These are phyloP conservation scores for Neodiprion fabricii DNA, from an alignment of 1,140 invertebrate genomes.

Conservation along the genomic window DNA sequence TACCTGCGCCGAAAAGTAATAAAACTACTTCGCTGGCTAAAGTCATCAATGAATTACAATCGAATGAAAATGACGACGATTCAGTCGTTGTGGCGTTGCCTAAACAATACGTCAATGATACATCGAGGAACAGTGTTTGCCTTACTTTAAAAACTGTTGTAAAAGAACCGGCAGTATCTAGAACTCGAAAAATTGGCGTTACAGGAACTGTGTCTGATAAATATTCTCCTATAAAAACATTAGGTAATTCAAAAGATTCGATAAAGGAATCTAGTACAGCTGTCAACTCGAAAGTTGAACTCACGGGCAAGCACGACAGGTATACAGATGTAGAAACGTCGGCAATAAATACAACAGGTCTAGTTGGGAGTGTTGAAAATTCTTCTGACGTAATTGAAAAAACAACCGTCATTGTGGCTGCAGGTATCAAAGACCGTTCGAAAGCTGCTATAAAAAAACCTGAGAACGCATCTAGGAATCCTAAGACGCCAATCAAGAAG, in stretches of 20 bases:
- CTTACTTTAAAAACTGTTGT: conserved; percentile 45
- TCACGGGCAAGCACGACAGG: not conserved
- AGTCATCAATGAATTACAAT: conserved; percentile 18
- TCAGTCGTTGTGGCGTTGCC: conserved; percentile 46
- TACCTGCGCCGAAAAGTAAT: conserved; percentile 39
- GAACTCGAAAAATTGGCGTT: conserved; percentile 2
- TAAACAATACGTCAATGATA: conserved; percentile 49
- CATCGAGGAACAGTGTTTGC: conserved; percentile 51
- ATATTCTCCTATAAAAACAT: not conserved
- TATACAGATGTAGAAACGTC: not conserved
- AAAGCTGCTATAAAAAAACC: not conserved
- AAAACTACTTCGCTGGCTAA: not conserved
- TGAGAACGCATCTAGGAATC: not conserved
- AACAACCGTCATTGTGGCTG: not conserved
- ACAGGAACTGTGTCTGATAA: not conserved
- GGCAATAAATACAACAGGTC: not conserved
- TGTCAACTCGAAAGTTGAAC: not conserved
- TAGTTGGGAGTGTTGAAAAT: not conserved
- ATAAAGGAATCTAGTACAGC: not conserved
- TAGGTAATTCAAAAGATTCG: not conserved
- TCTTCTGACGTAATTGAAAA: conserved; percentile 1
- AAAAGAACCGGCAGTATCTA: conserved; percentile 15
- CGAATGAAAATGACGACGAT: conserved; percentile 30
- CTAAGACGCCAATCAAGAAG: not conserved
- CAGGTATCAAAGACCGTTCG: not conserved